Evolutionary conservation across 2,113 vertebrate genomes (phyloP).

Genomic region (Alces alces): DNA sequence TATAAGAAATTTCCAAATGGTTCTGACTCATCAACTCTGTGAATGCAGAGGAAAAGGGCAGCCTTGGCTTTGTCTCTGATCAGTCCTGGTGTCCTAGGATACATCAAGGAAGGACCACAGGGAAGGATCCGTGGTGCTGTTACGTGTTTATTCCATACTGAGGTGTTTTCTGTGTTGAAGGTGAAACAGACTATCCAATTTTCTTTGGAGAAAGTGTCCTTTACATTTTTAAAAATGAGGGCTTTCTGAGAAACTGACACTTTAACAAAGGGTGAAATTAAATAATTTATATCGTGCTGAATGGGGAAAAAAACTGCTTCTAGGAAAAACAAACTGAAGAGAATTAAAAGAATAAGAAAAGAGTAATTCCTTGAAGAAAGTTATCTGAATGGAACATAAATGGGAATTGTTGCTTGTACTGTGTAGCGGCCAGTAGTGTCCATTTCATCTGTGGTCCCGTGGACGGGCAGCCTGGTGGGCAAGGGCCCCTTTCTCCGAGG

Average conservation of each 20-base stretch:
- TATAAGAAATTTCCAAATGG: not conserved
- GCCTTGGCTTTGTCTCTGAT: not conserved
- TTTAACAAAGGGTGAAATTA: not conserved
- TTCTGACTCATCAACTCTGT: not conserved
- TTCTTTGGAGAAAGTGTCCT: not conserved
- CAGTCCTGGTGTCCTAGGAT: not conserved
- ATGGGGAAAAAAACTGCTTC: not conserved
- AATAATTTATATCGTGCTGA: not conserved
- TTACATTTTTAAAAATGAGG: not conserved
- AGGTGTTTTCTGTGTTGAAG: not conserved
- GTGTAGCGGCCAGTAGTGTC: not conserved
- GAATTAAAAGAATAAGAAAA: not conserved
- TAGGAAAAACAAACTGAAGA: not conserved
- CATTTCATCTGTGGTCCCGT: not conserved
- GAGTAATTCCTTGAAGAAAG: not conserved
- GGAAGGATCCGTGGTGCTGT: rapidly evolving
- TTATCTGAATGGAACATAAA: not conserved
- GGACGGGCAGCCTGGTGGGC: not conserved
- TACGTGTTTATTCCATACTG: rapidly evolving
- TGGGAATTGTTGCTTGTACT: rapidly evolving
- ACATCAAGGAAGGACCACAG: rapidly evolving
- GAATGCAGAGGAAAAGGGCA: not conserved
- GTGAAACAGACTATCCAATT: not conserved
- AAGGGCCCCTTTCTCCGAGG: rapidly evolving
- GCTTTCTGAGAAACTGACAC: not conserved